Percentiles rank a stretch among this genome's conserved stretches.
Conservation (phyloP, 2,113 vertebrate genomes). For the Erythrocebus patas region DNA sequence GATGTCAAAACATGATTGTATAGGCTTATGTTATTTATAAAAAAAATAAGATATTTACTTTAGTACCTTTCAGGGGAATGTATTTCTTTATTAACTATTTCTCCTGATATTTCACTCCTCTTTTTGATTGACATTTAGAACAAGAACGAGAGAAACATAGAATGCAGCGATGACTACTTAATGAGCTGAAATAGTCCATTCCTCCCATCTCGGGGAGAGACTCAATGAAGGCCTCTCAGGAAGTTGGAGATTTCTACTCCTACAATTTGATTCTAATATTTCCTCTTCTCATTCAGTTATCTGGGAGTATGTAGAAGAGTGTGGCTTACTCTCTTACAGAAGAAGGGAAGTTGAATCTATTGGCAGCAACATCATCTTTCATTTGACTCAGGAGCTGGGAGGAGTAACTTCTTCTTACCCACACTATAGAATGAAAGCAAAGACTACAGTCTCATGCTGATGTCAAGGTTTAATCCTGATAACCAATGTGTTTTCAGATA, state of each 20-base stretch:
- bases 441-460: background rate
- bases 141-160: background rate
- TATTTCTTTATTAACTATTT: background rate
- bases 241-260: background rate
- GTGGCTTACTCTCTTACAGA: background rate
- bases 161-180: background rate
- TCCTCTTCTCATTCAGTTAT: background rate
- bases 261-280: background rate
- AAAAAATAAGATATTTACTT: constrained; percentile 11
- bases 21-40: background rate
- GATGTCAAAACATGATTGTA: background rate
- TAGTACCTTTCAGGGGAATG: background rate
- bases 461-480: background rate
- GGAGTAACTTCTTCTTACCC: background rate
- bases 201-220: background rate
- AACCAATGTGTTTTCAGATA: background rate
- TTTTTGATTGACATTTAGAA: constrained; percentile 5
- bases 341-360: background rate
- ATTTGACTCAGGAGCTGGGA: background rate
- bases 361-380: background rate
- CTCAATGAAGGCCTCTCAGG: background rate
- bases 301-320: background rate
- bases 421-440: background rate
- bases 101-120: background rate
- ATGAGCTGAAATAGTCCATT: background rate